A percentile compares a stretch with the other conserved stretches of the same genome.
Evolutionary conservation across 2,797 vertebrate genomes (phyloP).

Genomic region (Prunella strophiata): DNA sequence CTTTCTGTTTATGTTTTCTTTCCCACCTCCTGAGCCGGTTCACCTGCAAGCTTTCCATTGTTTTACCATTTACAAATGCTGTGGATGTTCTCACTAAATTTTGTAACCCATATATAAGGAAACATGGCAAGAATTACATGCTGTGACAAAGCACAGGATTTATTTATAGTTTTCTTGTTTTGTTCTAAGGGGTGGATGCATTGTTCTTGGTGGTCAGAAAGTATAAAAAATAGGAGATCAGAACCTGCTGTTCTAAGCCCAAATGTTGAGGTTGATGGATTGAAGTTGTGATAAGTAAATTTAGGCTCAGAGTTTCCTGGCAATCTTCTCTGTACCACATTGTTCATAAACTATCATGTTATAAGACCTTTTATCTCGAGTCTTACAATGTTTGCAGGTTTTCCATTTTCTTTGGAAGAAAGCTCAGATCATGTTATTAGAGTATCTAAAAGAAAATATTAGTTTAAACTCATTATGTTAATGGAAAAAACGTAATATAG

Average conservation of each 20-base stretch:
- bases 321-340: slow-evolving; percentile 4
- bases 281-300: slow-evolving; percentile 21
- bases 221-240: not conserved
- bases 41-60: slow-evolving; percentile 16
- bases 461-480: not conserved
- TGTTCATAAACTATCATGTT: not conserved
- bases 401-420: not conserved
- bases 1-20: slow-evolving; percentile 15
- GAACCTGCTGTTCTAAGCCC: slow-evolving; percentile 11
- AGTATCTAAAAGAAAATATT: not conserved
- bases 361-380: not conserved
- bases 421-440: not conserved
- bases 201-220: not conserved
- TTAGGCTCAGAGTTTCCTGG: not conserved
- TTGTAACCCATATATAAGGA: not conserved
- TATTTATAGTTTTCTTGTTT: slow-evolving; percentile 1
- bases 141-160: not conserved
- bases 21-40: not conserved
- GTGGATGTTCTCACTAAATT: not conserved
- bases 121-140: not conserved
- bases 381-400: not conserved
- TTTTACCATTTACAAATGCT: not conserved
- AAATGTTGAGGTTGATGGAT: not conserved
- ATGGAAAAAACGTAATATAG: not conserved
- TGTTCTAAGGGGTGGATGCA: not conserved